Percentiles rank a stretch among this genome's conserved stretches.
phyloP scores from a whole-genome alignment of 2,113 vertebrate genomes.

The Argyrosomus japonicus region DNA sequence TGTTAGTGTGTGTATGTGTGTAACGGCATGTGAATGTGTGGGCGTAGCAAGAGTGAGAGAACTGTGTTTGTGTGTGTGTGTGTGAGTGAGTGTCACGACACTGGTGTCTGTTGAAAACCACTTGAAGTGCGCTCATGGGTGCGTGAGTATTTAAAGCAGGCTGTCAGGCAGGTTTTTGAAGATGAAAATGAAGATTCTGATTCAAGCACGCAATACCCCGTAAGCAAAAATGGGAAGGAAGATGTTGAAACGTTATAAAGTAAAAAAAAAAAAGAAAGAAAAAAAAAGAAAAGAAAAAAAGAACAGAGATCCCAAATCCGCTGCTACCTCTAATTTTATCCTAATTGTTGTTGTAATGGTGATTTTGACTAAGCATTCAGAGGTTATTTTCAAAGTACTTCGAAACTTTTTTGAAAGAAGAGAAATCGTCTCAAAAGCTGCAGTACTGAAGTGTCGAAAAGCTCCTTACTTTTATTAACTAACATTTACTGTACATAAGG shows the following conservation, averaged over 20 bases:
- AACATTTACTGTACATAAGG: slow-evolving; percentile 82
- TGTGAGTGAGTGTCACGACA: slow-evolving; percentile 64
- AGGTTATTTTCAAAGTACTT: slow-evolving; percentile 86
- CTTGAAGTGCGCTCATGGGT: slow-evolving; percentile 81
- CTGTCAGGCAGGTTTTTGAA: slow-evolving; percentile 65
- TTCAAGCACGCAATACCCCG: slow-evolving; percentile 66
- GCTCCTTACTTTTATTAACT: slow-evolving; percentile 71
- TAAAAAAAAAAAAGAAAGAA: slow-evolving; percentile 20
- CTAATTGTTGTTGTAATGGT: slow-evolving; percentile 75
- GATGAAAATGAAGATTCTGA: slow-evolving; percentile 68
- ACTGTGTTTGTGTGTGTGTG: neutral
- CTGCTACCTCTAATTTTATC: slow-evolving; percentile 97
- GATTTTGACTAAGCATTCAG: slow-evolving; percentile 78
- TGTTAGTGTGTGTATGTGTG: slow-evolving; percentile 44
- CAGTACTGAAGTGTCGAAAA: slow-evolving; percentile 69
- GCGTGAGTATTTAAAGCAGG: slow-evolving; percentile 76
- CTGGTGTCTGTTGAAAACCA: slow-evolving; percentile 80
- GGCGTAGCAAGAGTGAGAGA: neutral
- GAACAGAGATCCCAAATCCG: slow-evolving; percentile 89
- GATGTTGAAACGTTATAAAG: slow-evolving; percentile 51
- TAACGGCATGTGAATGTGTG: slow-evolving; percentile 44
- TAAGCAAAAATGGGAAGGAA: slow-evolving; percentile 63
- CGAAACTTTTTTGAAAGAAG: slow-evolving; percentile 78
- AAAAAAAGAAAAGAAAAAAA: slow-evolving; percentile 10
- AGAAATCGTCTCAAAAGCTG: slow-evolving; percentile 75